A percentile compares a stretch with the other conserved stretches of the same genome.
These are phyloP conservation scores for Lysandra coridon DNA, from an alignment of 2,888 invertebrate species.

Conservation along the genomic window DNA sequence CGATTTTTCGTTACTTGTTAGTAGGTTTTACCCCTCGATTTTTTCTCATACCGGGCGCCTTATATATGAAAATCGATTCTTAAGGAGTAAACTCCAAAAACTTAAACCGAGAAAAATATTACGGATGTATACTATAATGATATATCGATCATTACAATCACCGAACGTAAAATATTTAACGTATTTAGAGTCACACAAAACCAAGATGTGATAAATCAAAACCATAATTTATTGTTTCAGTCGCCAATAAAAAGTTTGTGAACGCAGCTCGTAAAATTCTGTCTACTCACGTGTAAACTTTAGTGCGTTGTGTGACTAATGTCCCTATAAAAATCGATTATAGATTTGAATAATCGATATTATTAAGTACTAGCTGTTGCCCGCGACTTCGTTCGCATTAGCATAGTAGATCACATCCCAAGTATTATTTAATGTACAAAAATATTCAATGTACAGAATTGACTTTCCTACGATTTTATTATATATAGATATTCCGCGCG, in stretches of 20 bases:
- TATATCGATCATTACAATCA: not conserved
- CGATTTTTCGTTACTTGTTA: too few species aligned
- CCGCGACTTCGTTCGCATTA: too few species aligned
- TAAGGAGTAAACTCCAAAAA: too few species aligned
- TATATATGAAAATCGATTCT: too few species aligned
- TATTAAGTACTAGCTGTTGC: not conserved
- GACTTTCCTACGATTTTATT: too few species aligned
- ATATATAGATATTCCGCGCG: too few species aligned
- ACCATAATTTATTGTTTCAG: slow-evolving; percentile 66
- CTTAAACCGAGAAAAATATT: too few species aligned
- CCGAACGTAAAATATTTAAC: slow-evolving; percentile 15
- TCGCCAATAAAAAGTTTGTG: slow-evolving; percentile 63
- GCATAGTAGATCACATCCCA: too few species aligned
- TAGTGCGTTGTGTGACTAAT: slow-evolving; percentile 52
- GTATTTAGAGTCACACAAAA: slow-evolving; percentile 40
- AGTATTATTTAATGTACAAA: too few species aligned
- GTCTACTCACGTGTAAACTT: slow-evolving; percentile 70
- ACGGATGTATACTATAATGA: not conserved
- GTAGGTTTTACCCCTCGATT: too few species aligned
- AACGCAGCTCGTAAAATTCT: slow-evolving; percentile 66
- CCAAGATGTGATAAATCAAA: slow-evolving; percentile 62
- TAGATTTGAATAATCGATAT: not conserved
- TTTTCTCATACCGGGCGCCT: too few species aligned
- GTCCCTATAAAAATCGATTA: slow-evolving; percentile 33
- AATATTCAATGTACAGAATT: too few species aligned